Conservation (phyloP, 2,113 vertebrate genomes). For the Urocitellus parryii region DNA sequence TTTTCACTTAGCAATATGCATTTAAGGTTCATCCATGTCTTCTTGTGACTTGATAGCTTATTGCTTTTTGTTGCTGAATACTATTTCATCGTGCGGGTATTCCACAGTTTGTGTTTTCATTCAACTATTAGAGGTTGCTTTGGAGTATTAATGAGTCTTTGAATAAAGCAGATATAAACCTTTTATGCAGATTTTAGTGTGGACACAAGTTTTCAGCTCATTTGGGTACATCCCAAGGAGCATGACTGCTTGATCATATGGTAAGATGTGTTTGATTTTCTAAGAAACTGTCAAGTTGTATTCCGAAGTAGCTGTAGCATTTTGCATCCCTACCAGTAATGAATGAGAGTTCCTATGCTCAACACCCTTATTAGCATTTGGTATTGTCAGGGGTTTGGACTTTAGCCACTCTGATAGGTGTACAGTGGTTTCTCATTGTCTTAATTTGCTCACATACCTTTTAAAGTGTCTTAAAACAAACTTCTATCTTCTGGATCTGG, state of each 20-base stretch:
- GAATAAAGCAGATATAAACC: neutral
- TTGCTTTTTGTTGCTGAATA: neutral
- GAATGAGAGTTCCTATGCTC: neutral
- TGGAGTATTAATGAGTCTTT: neutral
- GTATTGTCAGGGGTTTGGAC: neutral
- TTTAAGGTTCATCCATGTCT: neutral
- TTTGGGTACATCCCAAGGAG: neutral
- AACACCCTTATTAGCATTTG: neutral
- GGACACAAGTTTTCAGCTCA: neutral
- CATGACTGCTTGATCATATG: neutral
- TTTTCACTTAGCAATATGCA: neutral
- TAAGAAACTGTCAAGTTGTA: neutral
- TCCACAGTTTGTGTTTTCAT: neutral
- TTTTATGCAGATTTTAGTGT: neutral
- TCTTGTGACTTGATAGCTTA: neutral
- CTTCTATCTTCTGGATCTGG: neutral
- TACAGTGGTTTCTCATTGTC: neutral
- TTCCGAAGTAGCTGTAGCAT: neutral
- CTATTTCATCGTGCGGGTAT: neutral
- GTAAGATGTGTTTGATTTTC: neutral
- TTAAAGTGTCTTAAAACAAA: conserved; percentile 41
- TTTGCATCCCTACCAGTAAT: neutral
- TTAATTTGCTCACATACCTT: neutral
- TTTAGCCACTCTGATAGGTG: neutral
- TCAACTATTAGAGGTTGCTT: neutral